These are phyloP conservation scores for Neotoxoptera formosana DNA, from an alignment of 1,140 invertebrate species.

Conservation along the genomic window DNA sequence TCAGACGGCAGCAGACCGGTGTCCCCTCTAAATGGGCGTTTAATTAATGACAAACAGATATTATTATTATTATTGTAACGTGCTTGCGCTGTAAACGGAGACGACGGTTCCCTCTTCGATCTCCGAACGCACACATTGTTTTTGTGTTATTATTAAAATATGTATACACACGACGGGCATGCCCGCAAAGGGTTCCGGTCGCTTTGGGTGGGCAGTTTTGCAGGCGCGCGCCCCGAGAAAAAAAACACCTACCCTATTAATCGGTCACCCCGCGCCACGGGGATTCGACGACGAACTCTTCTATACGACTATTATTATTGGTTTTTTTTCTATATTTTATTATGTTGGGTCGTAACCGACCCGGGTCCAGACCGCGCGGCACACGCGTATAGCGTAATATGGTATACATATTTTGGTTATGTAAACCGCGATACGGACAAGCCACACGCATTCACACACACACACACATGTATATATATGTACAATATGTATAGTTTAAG, in stretches of 20 bases:
- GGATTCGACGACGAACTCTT: not conserved
- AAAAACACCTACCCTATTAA: not conserved
- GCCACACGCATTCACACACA: too few species aligned
- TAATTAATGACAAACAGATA: slow-evolving; percentile 34
- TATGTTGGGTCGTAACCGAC: not conserved
- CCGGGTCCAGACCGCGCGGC: not conserved
- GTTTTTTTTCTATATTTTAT: not conserved
- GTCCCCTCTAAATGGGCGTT: not conserved
- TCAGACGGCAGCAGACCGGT: not conserved
- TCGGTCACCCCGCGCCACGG: not conserved
- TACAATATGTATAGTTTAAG: not conserved
- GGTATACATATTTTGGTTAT: not conserved
- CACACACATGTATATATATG: too few species aligned
- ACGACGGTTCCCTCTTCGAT: not conserved
- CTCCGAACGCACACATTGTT: not conserved
- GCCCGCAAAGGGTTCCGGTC: not conserved
- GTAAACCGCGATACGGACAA: not conserved
- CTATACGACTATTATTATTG: not conserved
- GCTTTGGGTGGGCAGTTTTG: not conserved
- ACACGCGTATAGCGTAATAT: not conserved
- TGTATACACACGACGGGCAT: not conserved
- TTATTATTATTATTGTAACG: not conserved
- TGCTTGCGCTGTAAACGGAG: not conserved
- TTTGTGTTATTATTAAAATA: slow-evolving; percentile 19
- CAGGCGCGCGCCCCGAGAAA: not conserved